Conservation (phyloP, 2,888 invertebrate species). For the Herminia tarsipennalis region DNA sequence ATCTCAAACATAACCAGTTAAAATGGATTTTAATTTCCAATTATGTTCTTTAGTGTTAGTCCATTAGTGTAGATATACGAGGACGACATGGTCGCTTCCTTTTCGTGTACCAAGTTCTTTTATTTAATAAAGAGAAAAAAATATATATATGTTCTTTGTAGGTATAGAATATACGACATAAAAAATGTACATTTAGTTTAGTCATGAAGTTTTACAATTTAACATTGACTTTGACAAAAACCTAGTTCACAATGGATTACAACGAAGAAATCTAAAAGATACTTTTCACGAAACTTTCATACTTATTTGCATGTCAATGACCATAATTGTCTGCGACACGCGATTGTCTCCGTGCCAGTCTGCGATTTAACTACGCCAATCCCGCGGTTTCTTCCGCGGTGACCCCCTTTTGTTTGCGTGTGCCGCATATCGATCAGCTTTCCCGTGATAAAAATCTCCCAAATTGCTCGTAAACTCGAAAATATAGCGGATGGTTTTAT, state of each 20-base stretch:
- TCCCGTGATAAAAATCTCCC: constrained; percentile 24
- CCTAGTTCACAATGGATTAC: background rate
- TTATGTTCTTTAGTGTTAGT: too few relatives aligned
- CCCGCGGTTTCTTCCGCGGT: constrained; percentile 32
- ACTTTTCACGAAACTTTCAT: constrained; percentile 41
- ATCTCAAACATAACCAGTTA: too few relatives aligned
- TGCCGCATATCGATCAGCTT: constrained; percentile 21
- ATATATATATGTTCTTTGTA: too few relatives aligned
- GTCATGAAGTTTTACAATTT: background rate
- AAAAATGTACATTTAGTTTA: background rate
- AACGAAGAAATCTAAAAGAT: constrained; percentile 10
- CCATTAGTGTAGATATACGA: too few relatives aligned
- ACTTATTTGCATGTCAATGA: constrained; percentile 40
- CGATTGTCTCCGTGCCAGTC: constrained; percentile 45
- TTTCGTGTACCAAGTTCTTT: too few relatives aligned
- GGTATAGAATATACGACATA: background rate
- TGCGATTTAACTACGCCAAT: constrained; percentile 33
- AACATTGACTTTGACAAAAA: constrained; percentile 3
- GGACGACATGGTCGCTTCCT: too few relatives aligned
- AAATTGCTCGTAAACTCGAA: constrained; percentile 18
- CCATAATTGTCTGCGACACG: constrained; percentile 35
- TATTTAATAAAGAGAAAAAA: too few relatives aligned
- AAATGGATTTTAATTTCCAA: too few relatives aligned
- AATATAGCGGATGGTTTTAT: too few relatives aligned
- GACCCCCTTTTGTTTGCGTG: constrained; percentile 38